Evolutionary conservation across 23 tunicate species (phyloP).

Genomic region (Halocynthia aurantium): DNA sequence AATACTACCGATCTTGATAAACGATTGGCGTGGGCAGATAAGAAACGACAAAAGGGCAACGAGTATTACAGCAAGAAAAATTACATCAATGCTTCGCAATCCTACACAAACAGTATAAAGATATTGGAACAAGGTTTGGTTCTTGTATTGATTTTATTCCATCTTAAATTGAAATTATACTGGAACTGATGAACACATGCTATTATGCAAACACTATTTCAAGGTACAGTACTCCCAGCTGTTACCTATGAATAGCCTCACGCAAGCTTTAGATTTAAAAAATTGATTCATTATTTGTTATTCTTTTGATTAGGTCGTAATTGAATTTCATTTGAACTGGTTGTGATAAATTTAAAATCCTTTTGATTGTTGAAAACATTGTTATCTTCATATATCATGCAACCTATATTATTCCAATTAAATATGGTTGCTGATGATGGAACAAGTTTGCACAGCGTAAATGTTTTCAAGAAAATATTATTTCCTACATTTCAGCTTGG

Average conservation of each 20-base stretch:
- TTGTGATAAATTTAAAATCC: too few species aligned
- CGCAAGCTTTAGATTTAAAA: too few species aligned
- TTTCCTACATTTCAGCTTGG: constrained; percentile 14
- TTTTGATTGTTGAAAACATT: neutral
- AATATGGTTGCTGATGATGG: neutral
- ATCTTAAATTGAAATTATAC: too few species aligned
- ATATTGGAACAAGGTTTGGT: constrained; percentile 36
- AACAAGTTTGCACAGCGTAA: neutral
- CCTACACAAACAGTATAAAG: constrained; percentile 47
- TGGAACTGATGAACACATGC: too few species aligned
- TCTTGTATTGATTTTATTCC: too few species aligned
- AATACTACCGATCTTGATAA: constrained; percentile 28
- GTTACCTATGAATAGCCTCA: neutral
- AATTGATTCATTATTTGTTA: too few species aligned
- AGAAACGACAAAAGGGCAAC: constrained; percentile 55
- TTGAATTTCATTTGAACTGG: too few species aligned
- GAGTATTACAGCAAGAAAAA: constrained; percentile 34
- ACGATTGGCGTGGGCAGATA: constrained; percentile 58
- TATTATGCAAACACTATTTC: too few species aligned
- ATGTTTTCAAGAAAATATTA: too few species aligned
- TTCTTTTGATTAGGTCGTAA: too few species aligned
- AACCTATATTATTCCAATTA: neutral
- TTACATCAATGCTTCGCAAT: constrained; percentile 29
- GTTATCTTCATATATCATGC: neutral
- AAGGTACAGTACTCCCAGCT: too few species aligned